A percentile compares a stretch with the other conserved stretches of the same genome.
These are phyloP conservation scores for Nibea coibor DNA, from an alignment of 2,113 vertebrate genomes.

Conservation along the genomic window DNA sequence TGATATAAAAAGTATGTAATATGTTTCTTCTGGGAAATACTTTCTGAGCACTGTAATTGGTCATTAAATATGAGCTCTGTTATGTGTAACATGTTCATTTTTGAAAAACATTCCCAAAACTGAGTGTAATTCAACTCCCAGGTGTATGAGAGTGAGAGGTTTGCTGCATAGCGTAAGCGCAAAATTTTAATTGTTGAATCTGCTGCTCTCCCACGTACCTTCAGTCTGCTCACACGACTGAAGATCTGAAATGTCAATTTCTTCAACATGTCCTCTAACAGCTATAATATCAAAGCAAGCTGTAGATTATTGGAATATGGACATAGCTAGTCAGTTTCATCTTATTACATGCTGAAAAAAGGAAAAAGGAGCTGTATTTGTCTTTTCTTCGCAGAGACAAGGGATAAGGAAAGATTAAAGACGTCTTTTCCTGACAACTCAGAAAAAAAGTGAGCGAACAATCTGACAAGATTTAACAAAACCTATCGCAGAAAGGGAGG, in stretches of 20 bases:
- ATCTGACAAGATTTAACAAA: slow-evolving; percentile 78
- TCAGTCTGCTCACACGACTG: slow-evolving; percentile 40
- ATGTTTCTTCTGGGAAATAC: background rate
- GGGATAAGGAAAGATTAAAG: slow-evolving; percentile 76
- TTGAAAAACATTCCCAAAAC: background rate
- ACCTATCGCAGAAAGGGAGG: slow-evolving; percentile 57
- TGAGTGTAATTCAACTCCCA: background rate
- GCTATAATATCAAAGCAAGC: slow-evolving; percentile 55
- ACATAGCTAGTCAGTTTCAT: slow-evolving; percentile 54
- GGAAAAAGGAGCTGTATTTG: slow-evolving; percentile 47
- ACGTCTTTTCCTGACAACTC: slow-evolving; percentile 76
- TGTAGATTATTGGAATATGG: slow-evolving; percentile 58
- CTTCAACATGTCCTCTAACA: slow-evolving; percentile 51
- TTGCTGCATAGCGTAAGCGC: slow-evolving; percentile 1
- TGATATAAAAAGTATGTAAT: slow-evolving; percentile 1
- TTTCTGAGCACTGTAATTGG: background rate
- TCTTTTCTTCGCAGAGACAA: slow-evolving; percentile 60
- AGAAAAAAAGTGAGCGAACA: slow-evolving; percentile 62
- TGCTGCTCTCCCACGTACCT: slow-evolving; percentile 11
- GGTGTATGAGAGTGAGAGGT: slow-evolving; percentile 20
- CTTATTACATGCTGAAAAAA: slow-evolving; percentile 40
- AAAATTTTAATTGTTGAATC: slow-evolving; percentile 48
- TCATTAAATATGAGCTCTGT: slow-evolving; percentile 12
- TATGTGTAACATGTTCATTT: slow-evolving; percentile 4
- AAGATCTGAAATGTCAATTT: slow-evolving; percentile 64